phyloP scores from a whole-genome alignment of 2,888 invertebrate species.

The Cryptocheilus praepositus region DNA sequence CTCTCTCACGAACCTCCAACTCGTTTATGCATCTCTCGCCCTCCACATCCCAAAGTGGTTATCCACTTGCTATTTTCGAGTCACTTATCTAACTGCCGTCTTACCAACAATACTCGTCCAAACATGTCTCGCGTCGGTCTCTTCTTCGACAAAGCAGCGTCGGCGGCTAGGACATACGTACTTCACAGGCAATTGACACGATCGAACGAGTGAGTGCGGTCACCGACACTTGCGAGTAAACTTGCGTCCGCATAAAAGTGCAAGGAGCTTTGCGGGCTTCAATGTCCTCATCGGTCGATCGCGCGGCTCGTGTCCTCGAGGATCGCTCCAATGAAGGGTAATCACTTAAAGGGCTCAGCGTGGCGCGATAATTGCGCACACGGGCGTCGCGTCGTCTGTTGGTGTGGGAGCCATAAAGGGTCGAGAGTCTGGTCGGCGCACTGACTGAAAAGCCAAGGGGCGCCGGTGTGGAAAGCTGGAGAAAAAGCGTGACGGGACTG shows the following conservation, averaged over 20 bases:
- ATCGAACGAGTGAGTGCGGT: no score
- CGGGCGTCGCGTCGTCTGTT: not conserved
- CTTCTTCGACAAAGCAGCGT: no score
- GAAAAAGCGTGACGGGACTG: not conserved
- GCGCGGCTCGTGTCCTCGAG: not conserved
- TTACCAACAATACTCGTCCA: no score
- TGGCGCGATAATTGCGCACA: conserved; percentile 20
- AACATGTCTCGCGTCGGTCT: no score
- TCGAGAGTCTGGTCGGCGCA: conserved; percentile 4
- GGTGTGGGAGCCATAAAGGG: not conserved
- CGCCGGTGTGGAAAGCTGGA: not conserved
- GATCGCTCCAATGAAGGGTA: conserved; percentile 7
- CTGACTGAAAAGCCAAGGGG: not conserved
- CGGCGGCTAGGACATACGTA: no score
- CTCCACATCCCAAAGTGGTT: no score
- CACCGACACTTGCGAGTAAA: no score
- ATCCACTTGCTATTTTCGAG: no score
- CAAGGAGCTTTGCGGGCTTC: not conserved
- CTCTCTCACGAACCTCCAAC: no score
- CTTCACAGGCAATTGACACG: not conserved
- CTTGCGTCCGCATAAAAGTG: not conserved
- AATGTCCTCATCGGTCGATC: conserved; percentile 8
- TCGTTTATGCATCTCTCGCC: no score
- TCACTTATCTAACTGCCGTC: no score
- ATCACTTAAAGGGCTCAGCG: conserved; percentile 24